These are phyloP conservation scores for Trinectes maculatus DNA, from an alignment of 2,113 vertebrate genomes.

Conservation along the genomic window DNA sequence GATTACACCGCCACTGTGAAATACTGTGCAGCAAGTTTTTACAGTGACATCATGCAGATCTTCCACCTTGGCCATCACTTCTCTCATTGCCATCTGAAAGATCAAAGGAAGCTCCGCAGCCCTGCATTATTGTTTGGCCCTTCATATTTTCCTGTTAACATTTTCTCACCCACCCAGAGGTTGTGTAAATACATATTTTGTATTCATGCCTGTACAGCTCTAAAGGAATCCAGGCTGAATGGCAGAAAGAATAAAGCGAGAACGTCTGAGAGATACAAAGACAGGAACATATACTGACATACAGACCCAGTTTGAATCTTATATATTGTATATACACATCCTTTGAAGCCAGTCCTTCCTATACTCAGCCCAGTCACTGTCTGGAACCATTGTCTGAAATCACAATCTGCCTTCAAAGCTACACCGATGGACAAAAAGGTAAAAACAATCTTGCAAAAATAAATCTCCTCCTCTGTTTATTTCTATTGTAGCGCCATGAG, in stretches of 20 bases:
- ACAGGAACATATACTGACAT: conserved; percentile 2
- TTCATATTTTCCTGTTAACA: neutral
- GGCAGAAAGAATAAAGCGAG: neutral
- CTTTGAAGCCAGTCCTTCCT: conserved; percentile 20
- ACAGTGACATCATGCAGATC: neutral
- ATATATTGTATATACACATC: conserved; percentile 16
- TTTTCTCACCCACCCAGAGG: conserved; percentile 29
- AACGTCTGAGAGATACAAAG: neutral
- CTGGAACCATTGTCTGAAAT: conserved; percentile 22
- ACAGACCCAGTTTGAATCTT: neutral
- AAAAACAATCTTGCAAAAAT: conserved; percentile 27
- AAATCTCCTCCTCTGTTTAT: conserved; percentile 30
- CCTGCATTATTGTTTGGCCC: neutral
- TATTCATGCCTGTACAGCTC: conserved; percentile 1
- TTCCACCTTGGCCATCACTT: neutral
- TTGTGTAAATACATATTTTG: conserved; percentile 19
- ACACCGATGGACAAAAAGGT: neutral
- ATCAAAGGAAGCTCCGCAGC: neutral
- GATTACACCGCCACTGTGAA: too few species aligned
- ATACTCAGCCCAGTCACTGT: neutral
- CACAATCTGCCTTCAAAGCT: conserved; percentile 19
- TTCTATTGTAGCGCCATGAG: conserved; percentile 28
- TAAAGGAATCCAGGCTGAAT: conserved; percentile 10
- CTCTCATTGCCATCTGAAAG: neutral
- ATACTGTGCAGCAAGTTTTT: neutral